phyloP scores from a whole-genome alignment of 35 echinoderm and acorn worm genomes.

The Hemicentrotus pulcherrimus region DNA sequence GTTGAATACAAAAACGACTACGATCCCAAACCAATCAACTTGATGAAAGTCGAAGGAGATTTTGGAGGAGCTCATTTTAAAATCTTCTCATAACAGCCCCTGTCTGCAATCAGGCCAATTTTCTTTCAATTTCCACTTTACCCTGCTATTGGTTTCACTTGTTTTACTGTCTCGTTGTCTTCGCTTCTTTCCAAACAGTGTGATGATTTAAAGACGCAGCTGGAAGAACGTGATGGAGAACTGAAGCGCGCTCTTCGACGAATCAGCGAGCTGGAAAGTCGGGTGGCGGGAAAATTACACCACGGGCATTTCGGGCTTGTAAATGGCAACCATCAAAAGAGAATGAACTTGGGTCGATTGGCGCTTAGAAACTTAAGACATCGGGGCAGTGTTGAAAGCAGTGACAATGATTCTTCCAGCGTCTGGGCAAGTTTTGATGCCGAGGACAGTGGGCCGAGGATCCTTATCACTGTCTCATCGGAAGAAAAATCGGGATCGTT shows the following conservation, averaged over 20 bases:
- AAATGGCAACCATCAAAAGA: conserved; percentile 1
- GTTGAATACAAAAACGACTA: not conserved
- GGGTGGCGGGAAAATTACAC: conserved; percentile 56
- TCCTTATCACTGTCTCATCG: conserved; percentile 37
- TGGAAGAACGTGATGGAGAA: conserved; percentile 66
- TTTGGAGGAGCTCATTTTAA: conserved; percentile 50
- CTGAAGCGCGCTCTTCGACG: conserved; percentile 67
- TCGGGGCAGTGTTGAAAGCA: conserved; percentile 38
- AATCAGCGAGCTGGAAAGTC: conserved; percentile 73
- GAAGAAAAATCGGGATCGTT: conserved; percentile 40
- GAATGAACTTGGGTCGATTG: conserved; percentile 24
- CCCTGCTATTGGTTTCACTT: conserved; percentile 31
- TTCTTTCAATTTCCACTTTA: conserved; percentile 44
- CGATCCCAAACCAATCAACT: conserved; percentile 53
- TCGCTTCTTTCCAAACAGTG: conserved; percentile 54
- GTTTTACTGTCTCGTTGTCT: conserved; percentile 34
- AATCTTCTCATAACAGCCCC: conserved; percentile 53
- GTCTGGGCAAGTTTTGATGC: conserved; percentile 58
- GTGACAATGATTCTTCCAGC: conserved; percentile 37
- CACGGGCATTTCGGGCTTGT: conserved; percentile 15
- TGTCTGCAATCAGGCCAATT: conserved; percentile 47
- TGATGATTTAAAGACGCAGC: conserved; percentile 66
- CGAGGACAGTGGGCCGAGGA: conserved; percentile 26
- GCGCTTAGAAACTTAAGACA: conserved; percentile 19
- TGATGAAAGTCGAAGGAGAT: conserved; percentile 49